Percentiles rank a stretch among this genome's conserved stretches.
Conservation (phyloP, 2,888 invertebrate genomes). For the Ctena decussata region DNA sequence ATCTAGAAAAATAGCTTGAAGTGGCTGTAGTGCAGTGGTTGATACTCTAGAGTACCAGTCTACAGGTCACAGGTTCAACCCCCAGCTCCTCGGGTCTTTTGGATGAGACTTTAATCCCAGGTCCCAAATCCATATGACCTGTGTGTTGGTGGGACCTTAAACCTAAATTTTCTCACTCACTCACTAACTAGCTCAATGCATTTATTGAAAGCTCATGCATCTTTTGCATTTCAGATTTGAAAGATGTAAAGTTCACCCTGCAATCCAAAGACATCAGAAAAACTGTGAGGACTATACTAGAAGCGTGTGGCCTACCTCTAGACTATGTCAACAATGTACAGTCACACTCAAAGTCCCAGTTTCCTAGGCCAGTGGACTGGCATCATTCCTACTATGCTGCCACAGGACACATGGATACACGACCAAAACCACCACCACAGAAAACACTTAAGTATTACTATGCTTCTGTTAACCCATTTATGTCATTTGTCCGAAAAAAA, state of each 20-base stretch:
- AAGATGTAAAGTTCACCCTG: slow-evolving; percentile 91
- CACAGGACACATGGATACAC: slow-evolving; percentile 58
- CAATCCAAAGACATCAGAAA: slow-evolving; percentile 90
- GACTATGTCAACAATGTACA: slow-evolving; percentile 92
- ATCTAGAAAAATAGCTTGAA: no score
- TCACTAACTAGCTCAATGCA: no score
- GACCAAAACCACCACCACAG: slow-evolving; percentile 31
- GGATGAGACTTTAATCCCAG: no score
- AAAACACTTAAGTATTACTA: slow-evolving; percentile 30
- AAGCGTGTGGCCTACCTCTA: slow-evolving; percentile 94
- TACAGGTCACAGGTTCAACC: no score
- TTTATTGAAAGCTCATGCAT: no score
- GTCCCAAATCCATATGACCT: no score
- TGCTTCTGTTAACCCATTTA: neutral
- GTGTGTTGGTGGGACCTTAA: no score
- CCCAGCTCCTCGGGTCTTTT: no score
- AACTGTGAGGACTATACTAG: slow-evolving; percentile 92
- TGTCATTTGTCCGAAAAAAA: no score
- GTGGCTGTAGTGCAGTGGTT: no score
- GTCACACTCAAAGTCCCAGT: neutral
- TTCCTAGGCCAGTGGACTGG: slow-evolving; percentile 70
- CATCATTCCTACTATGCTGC: slow-evolving; percentile 72
- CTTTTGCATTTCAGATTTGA: slow-evolving; percentile 68
- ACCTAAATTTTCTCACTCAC: no score
- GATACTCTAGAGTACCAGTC: no score